Evolutionary conservation across 2,797 vertebrate species (phyloP).

Genomic region (Chaenodraco wilsoni): DNA sequence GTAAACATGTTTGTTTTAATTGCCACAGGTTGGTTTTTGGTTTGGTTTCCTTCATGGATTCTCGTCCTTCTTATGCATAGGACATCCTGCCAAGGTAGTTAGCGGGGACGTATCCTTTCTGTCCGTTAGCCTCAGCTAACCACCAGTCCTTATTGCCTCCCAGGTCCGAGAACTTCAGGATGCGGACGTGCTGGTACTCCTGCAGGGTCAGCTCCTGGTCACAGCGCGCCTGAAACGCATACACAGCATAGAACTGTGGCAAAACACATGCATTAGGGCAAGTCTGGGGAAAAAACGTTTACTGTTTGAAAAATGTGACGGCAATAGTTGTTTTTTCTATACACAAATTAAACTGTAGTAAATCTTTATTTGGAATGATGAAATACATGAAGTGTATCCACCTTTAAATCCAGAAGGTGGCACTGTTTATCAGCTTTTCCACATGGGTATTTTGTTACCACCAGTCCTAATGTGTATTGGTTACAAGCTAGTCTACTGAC

Average conservation of each 20-base stretch:
- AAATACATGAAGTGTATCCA: neutral
- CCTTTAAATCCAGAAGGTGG: constrained; percentile 61
- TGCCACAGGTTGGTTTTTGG: constrained; percentile 4
- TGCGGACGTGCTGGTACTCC: constrained; percentile 92
- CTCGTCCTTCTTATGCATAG: constrained; percentile 84
- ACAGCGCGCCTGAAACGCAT: constrained; percentile 94
- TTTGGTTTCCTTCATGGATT: constrained; percentile 76
- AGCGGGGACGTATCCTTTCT: constrained; percentile 94
- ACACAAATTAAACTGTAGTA: neutral
- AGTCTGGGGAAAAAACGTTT: too few species aligned
- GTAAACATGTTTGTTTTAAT: constrained; percentile 19
- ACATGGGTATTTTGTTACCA: neutral
- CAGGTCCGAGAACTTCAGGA: constrained; percentile 91
- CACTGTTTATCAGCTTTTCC: constrained; percentile 52
- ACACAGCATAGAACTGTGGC: constrained; percentile 95
- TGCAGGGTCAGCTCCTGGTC: constrained; percentile 94
- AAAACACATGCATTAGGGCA: neutral
- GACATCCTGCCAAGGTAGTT: constrained; percentile 98
- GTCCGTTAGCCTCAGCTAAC: constrained; percentile 94
- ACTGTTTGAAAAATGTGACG: neutral
- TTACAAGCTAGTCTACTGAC: neutral
- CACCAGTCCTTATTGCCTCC: constrained; percentile 98
- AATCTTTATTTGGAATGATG: neutral
- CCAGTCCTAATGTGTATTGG: constrained; percentile 4
- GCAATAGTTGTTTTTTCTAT: neutral